Base-by-base conservation (phyloP, 2,888 invertebrate species). In the Papilio elwesi region DNA sequence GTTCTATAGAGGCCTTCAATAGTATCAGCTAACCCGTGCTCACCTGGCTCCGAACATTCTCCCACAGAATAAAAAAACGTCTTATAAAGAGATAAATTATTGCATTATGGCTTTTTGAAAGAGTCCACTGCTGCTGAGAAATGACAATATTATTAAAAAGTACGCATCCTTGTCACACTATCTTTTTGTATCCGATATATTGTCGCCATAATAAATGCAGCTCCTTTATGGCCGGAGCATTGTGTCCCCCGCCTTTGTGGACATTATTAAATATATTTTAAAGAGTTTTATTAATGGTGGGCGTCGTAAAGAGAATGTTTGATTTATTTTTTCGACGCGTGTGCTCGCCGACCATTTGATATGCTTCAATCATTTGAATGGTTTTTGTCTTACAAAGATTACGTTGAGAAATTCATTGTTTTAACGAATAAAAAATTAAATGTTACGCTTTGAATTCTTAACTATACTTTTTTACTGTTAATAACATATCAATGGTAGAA, bases 111-210 rank as follows among this genome's bases (percentile, higher is more conserved):
- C 87, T 92, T 93, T 93, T 93, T 93, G 93, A 93, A 93, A 93
- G 93, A 93, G 93, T 93, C 92, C 93, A 93, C 88, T 93, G 90
- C 92, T 92, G 93, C 90, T 93, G 92, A 93, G 93, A 93, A 93
- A 93, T 93, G 93, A 93, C 93, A 92, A 92, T 93, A 93, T 93
- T 93, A 93, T 93, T 93, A 93, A 93, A 93, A 93, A 93, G 91
- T 92, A 91, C 89, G 88, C 91, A 81, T 92, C 92, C 92, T 93
- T 93, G 93, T 93, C 92, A 93, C 93, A 88, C 90, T 92, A 93
- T 93, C 93, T 93, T 93, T 93, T 93, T 93, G 93, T 93, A 85
- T 93, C 91, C 91, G 83, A 92, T 93, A 93, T 93, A 93, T 93
- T 93, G 93, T 93, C 93, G 86, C 92, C 83, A 90, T 93, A 93